Evolutionary conservation across 2,888 invertebrate genomes (phyloP).

Genomic region (Stegophylla sp.): DNA sequence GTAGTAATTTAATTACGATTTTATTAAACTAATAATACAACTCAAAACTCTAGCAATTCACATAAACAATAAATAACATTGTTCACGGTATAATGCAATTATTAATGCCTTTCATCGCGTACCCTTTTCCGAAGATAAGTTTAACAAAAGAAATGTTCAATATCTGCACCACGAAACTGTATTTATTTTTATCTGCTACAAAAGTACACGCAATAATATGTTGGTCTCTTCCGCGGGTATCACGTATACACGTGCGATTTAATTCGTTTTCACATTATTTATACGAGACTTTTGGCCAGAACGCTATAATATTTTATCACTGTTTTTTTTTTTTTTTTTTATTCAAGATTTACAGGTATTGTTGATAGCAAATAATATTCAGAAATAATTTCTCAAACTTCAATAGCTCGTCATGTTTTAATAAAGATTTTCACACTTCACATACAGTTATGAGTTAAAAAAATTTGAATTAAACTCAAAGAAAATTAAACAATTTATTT

Average conservation of each 20-base stretch:
- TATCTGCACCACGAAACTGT: neutral
- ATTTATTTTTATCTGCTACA: neutral
- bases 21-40: slow-evolving; percentile 46
- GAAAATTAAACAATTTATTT: too few species aligned
- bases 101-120: slow-evolving; percentile 33
- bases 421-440: too few species aligned
- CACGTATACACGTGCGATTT: neutral
- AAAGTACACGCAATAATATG: neutral
- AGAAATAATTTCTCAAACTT: too few species aligned
- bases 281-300: neutral
- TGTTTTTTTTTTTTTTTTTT: slow-evolving; percentile 2
- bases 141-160: neutral
- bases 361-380: too few species aligned
- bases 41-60: slow-evolving; percentile 16
- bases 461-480: too few species aligned
- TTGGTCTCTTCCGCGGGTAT: neutral
- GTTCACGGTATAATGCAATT: slow-evolving; percentile 27
- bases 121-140: slow-evolving; percentile 11
- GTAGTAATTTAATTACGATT: slow-evolving; percentile 46
- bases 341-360: too few species aligned
- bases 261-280: neutral
- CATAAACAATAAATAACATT: slow-evolving; percentile 47
- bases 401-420: too few species aligned
- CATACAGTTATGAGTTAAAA: too few species aligned
- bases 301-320: too few species aligned